Evolutionary conservation across 1,140 invertebrate species (phyloP).

Genomic region (Papilio polyxenes): DNA sequence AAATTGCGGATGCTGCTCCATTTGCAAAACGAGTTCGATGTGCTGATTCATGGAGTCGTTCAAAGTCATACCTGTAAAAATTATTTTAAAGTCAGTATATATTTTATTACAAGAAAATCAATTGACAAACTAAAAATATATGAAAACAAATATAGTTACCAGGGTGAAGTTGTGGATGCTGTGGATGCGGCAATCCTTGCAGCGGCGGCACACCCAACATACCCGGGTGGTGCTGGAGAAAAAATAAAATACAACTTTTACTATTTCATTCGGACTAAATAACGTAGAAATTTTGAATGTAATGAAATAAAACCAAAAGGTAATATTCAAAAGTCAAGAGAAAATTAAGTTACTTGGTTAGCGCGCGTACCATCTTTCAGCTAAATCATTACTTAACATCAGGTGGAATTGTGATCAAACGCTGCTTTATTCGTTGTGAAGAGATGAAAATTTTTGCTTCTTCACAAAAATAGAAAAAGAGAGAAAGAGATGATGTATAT

Average conservation of each 20-base stretch:
- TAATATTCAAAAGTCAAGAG: too few relatives aligned
- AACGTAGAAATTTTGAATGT: not conserved
- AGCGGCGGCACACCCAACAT: constrained; percentile 76
- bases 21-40: constrained; percentile 78
- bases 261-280: not conserved
- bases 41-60: constrained; percentile 81
- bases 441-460: not conserved
- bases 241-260: constrained; percentile 39
- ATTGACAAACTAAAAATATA: constrained; percentile 15
- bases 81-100: constrained; percentile 36
- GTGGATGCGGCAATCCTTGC: constrained; percentile 82
- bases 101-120: constrained; percentile 2
- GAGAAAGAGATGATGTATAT: not conserved
- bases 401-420: too few relatives aligned
- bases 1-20: constrained; percentile 81
- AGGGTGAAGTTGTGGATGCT: constrained; percentile 84
- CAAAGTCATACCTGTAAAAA: constrained; percentile 73
- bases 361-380: too few relatives aligned
- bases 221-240: constrained; percentile 77
- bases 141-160: constrained; percentile 56
- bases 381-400: too few relatives aligned
- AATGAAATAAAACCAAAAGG: not conserved
- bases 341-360: too few relatives aligned
- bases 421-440: too few relatives aligned
- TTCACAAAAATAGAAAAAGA: not conserved